Base-by-base conservation (phyloP, 2,888 invertebrate genomes). In the Smittia sp. region DNA sequence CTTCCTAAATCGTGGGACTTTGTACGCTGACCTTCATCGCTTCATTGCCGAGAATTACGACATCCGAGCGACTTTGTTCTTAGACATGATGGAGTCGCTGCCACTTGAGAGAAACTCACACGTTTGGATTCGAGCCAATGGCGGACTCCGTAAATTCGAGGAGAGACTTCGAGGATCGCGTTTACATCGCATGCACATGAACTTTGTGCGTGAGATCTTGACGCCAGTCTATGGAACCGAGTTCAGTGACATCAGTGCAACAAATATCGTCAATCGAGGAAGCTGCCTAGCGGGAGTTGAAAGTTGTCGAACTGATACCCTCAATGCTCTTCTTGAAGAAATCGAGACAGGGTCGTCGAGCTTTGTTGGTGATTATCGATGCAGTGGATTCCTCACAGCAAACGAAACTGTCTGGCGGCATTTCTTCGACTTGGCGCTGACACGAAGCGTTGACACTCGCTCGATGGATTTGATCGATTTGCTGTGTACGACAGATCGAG, bases 1-100 rank as follows among this genome's bases (percentile, higher is more conserved):
- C 76, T 85, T 86, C 62, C 80, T 88, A 13, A 92, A 92, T 80
- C 85, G 90, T 46, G 46, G 46, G 3, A 46, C 46, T 46, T 11
- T 46, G 2, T 46, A 13, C n/a, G 46, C 46, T 46, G 46, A 46
- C n/a, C 15, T 46, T 11, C 11, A 46, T 15, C 11, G 46, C 2
- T 11, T 46, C 2, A 46, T 46, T 11, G 11, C 46, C 11, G 15
- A 46, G 11, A 15, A 15, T n/a, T 46, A 46, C 15, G 15, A 46
- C 15, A 3, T 46, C 2, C 11, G 46, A 3, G n/a, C 46, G 2
- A 15, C 15, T 6, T 2, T n/a, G 2, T n/a, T 46, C n/a, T 46
- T 46, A 11, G 46, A 46, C n/a, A 13, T 46, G 46, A 46, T 46
- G 46, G n/a, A n/a, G 15, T 46, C 11, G 3, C 15, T 46, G 46